Evolutionary conservation across 2,888 invertebrate genomes (phyloP), one percentile per base, ranked within the genome.

Genomic region (Monochamus alternatus): DNA sequence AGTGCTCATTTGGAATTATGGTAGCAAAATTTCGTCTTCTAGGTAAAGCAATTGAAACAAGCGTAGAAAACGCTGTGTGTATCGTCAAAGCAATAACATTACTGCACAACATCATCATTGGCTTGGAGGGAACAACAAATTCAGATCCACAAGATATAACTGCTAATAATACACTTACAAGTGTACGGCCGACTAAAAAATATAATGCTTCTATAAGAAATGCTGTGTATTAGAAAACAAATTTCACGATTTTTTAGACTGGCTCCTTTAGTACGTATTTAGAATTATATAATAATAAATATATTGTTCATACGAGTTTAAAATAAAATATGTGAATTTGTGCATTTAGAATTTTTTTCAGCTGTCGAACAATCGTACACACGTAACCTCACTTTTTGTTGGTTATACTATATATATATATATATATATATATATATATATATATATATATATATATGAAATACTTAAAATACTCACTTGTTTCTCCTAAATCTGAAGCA

Each of bases 1-100:
- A 83, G 70, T 81, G 82, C 79, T 82, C 81, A 74, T 85, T 82
- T 82, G 80, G 83, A 58, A 3, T 30, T 14, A 77, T 77, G 12
- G 69, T 58, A 12, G 60, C 76, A 22, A 77, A 75, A 64, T 78
- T 76, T 67, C 58, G 76, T 68, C 58, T 78, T 47, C 66, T 76
- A 69, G 47, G 63, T 10, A 78, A 78, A 74, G 78, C 74, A 55
- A 78, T 78, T 38, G 78, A 78, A 63, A 78, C 75, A 14, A 22
- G 22, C 22, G 22, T 22, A 22, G 22, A 22, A 22, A 22, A 22
- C 22, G 22, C 1, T 22, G 22, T 22, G 22, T 22, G 22, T 22
- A 22, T 22, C 22, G 22, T 22, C 22, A 22, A 22, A 22, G 22
- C 22, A 22, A 22, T 22, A 22, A 22, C 22, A 22, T 22, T 22